phyloP scores from a whole-genome alignment of 2,797 vertebrate genomes.

The Argyrosomus regius region DNA sequence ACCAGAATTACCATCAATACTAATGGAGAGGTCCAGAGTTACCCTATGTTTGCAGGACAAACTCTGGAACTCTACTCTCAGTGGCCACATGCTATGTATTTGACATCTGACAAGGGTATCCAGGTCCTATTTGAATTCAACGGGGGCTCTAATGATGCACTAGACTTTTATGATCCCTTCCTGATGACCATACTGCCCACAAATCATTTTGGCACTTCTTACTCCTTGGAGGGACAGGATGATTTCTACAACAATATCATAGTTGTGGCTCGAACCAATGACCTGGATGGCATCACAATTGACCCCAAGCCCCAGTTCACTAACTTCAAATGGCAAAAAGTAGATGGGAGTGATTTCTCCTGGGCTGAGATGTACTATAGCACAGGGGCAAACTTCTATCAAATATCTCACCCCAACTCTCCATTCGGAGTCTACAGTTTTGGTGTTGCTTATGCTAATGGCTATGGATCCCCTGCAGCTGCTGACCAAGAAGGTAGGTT shows the following conservation, averaged over 20 bases:
- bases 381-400: constrained; percentile 22
- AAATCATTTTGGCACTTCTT: constrained; percentile 72
- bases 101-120: constrained; percentile 74
- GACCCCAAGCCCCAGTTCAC: constrained; percentile 47
- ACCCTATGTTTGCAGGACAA: constrained; percentile 64
- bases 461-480: constrained; percentile 74
- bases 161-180: constrained; percentile 69
- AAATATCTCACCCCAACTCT: constrained; percentile 40
- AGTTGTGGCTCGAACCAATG: constrained; percentile 61
- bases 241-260: constrained; percentile 64
- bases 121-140: constrained; percentile 80
- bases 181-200: constrained; percentile 73
- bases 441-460: constrained; percentile 59
- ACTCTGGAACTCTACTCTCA: constrained; percentile 53
- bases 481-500: constrained; percentile 44
- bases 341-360: constrained; percentile 73
- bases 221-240: constrained; percentile 60
- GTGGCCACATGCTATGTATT: constrained; percentile 52
- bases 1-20: constrained; percentile 43
- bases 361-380: constrained; percentile 72
- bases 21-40: constrained; percentile 3
- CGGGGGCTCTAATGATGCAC: constrained; percentile 32
- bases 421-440: constrained; percentile 77
- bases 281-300: constrained; percentile 48
- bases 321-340: constrained; percentile 59